These are phyloP conservation scores for Drepanosiphum platanoidis DNA, from an alignment of 2,888 invertebrate genomes.

Conservation along the genomic window DNA sequence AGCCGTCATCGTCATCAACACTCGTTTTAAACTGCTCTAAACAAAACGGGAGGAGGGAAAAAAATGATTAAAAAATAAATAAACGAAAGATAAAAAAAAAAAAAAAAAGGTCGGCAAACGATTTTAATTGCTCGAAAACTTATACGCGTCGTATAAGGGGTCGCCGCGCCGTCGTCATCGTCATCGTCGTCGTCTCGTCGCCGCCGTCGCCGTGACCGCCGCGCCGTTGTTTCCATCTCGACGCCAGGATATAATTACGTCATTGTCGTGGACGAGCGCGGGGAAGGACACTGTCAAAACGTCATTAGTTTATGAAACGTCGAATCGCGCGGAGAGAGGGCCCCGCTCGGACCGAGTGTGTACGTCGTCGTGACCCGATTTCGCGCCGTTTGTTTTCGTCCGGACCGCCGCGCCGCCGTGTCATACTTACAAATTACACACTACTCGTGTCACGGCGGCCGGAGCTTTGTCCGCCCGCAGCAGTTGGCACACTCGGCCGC, in stretches of 20 bases:
- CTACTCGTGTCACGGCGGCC: too few species aligned
- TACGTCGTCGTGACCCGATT: not conserved
- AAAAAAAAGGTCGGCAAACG: conserved; percentile 38
- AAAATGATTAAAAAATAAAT: not conserved
- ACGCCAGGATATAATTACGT: not conserved
- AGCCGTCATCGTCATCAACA: not conserved
- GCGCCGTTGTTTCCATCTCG: not conserved
- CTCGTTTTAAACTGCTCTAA: not conserved
- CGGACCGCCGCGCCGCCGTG: not conserved
- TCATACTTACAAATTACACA: not conserved
- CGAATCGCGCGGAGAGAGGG: not conserved
- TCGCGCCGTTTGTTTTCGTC: too few species aligned
- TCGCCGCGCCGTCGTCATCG: not conserved
- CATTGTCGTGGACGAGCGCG: not conserved
- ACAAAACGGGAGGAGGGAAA: not conserved
- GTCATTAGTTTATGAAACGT: not conserved
- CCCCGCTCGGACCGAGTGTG: too few species aligned
- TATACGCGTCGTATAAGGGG: not conserved
- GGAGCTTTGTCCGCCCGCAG: too few species aligned
- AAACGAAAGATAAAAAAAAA: too few species aligned
- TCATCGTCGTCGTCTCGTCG: not conserved
- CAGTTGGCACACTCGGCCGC: not conserved
- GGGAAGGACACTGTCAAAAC: not conserved
- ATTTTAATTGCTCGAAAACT: conserved; percentile 48
- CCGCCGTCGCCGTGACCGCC: not conserved